Evolutionary conservation across 2,113 vertebrate species (phyloP), one percentile per base, ranked within the genome.

Genomic region (Cyanoliseus patagonus): DNA sequence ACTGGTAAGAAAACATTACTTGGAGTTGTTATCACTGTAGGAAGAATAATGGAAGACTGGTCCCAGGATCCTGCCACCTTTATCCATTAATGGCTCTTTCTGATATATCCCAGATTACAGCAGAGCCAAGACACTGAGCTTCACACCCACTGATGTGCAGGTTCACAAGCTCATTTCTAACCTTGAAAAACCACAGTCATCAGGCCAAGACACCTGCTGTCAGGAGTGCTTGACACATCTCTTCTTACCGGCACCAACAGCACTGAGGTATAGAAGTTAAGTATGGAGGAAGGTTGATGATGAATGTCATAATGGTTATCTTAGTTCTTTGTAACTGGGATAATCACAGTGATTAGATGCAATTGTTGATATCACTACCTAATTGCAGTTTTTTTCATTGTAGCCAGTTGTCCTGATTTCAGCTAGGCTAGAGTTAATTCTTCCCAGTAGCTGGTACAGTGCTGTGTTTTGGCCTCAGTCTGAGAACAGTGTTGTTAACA

Each of bases 281-380:
- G 8, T 20, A 30, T n/a, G 67, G 66, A 77, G 74, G 41, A 92
- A 66, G 39, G 44, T 10, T 76, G 52, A 47, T 91, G 89, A 95
- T 76, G 87, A 92, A 89, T 76, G n/a, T 86, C 66, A 62, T 72
- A 70, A 69, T 92, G 70, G 49, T 76, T 78, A 97, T 63, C 35
- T 91, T 95, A 92, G 94, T 90, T 84, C 74, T 77, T 90, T 63
- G 31, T 76, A 87, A 76, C 86, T 49, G 44, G 44, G 57, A 52
- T 95, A 92, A 96, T 95, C 84, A 86, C 66, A 91, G 73, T 85
- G 94, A 97, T 95, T 83, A 85, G 78, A 83, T 84, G 63, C 78
- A 91, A 87, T 91, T 89, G 84, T 91, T 95, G 91, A 49, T 79
- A 92, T 89, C 67, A 85, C 89, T 95, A 57, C 67, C 39, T 91